These are phyloP conservation scores for Podargus strigoides DNA, from an alignment of 2,797 vertebrate genomes.

Conservation along the genomic window DNA sequence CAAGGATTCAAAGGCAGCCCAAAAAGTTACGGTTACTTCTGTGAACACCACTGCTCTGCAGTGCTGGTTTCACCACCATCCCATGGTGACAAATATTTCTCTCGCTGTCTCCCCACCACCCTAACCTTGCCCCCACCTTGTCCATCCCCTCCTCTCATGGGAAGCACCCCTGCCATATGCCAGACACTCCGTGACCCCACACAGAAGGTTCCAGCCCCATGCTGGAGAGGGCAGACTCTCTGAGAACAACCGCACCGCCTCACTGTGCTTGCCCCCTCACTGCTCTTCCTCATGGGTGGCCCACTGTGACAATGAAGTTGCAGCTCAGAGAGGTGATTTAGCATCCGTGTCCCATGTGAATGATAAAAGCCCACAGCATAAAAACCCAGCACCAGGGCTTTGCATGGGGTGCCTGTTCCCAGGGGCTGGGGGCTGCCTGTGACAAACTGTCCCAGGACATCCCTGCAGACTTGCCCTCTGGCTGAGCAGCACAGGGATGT, in stretches of 20 bases:
- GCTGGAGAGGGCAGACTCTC: not conserved
- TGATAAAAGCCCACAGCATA: not conserved
- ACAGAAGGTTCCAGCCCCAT: not conserved
- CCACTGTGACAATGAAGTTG: not conserved
- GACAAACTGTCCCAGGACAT: not conserved
- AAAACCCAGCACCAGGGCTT: not conserved
- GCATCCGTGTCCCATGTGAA: not conserved
- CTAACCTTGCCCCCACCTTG: not conserved
- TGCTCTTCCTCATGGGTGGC: not conserved
- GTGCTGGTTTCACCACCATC: not conserved
- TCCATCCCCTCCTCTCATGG: not conserved
- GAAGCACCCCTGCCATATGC: not conserved
- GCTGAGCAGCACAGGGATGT: fast-evolving
- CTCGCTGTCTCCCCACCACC: not conserved
- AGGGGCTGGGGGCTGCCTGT: not conserved
- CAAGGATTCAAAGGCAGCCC: not conserved
- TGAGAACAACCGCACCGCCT: not conserved
- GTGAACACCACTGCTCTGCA: not conserved
- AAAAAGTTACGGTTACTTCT: not conserved
- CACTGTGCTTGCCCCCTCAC: not conserved
- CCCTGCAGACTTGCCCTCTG: not conserved
- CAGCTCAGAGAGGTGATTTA: conserved; percentile 8
- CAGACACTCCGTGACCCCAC: not conserved
- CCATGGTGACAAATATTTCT: not conserved
- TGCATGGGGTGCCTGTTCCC: not conserved